Evolutionary conservation across 2,797 vertebrate species (phyloP).

Genomic region (Mormyrops attenuatus): DNA sequence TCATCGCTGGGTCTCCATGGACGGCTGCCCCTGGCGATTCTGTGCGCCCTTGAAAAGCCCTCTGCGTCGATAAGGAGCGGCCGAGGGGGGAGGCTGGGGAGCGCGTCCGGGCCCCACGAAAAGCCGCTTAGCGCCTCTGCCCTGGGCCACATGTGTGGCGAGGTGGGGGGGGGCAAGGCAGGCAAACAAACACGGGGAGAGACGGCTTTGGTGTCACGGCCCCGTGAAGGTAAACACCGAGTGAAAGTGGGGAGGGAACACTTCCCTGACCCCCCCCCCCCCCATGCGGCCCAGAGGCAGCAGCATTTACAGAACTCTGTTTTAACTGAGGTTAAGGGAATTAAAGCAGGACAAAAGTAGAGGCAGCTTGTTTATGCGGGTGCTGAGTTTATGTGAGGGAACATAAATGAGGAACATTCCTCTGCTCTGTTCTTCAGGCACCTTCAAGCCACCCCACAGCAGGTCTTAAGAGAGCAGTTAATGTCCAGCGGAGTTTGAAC

Average conservation of each 20-base stretch:
- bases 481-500: neutral
- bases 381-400: neutral
- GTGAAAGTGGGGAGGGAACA: neutral
- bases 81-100: constrained; percentile 30
- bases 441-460: neutral
- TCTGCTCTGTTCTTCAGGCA: neutral
- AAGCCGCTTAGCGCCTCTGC: constrained; percentile 39
- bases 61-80: constrained; percentile 31
- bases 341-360: neutral
- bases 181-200: neutral
- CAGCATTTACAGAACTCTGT: constrained; percentile 5
- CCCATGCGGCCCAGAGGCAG: constrained; percentile 17
- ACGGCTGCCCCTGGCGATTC: neutral
- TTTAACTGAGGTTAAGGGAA: constrained; percentile 13
- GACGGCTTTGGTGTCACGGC: neutral
- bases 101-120: constrained; percentile 25
- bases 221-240: neutral
- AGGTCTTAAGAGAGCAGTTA: neutral
- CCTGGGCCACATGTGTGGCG: constrained; percentile 34
- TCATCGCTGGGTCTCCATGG: neutral
- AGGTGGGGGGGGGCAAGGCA: constrained; percentile 14
- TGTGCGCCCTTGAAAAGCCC: constrained; percentile 27
- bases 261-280: neutral
- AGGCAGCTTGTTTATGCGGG: neutral
- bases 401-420: neutral